Percentiles rank a stretch among this genome's conserved stretches.
phyloP scores from a whole-genome alignment of 2,888 invertebrate species.

The Ormyrus rosae region DNA sequence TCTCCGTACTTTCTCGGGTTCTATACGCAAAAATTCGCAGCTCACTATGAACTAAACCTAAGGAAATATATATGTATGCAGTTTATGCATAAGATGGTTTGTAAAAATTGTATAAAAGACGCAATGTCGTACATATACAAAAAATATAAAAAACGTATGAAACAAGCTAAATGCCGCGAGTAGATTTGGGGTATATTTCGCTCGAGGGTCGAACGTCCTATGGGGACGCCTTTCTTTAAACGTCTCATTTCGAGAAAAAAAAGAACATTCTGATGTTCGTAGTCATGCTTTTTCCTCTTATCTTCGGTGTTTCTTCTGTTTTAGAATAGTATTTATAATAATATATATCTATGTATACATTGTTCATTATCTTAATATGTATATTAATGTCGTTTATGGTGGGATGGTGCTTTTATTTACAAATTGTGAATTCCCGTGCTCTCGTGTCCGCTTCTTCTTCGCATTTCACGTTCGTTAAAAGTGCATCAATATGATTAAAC shows the following conservation, averaged over 20 bases:
- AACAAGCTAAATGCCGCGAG: conserved; percentile 62
- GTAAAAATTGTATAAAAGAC: conserved; percentile 63
- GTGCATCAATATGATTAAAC: conserved; percentile 12
- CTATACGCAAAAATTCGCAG: conserved; percentile 37
- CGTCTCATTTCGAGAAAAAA: conserved; percentile 30
- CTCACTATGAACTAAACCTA: conserved; percentile 52
- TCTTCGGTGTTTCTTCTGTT: conserved; percentile 49
- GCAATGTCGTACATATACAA: conserved; percentile 56
- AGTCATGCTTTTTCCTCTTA: conserved; percentile 57
- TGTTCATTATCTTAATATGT: conserved; percentile 59
- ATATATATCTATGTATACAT: conserved; percentile 63
- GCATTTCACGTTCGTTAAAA: conserved; percentile 14
- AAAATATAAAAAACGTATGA: conserved; percentile 60
- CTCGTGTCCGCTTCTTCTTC: conserved; percentile 60
- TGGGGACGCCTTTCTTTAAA: conserved; percentile 2
- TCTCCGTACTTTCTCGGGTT: conserved; percentile 28
- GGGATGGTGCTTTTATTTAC: conserved; percentile 74
- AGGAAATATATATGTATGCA: conserved; percentile 45
- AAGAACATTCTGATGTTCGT: conserved; percentile 64
- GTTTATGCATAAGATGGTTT: conserved; percentile 51
- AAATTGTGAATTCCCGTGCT: conserved; percentile 71
- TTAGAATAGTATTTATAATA: conserved; percentile 64
- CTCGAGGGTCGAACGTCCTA: conserved; percentile 17
- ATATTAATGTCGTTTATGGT: conserved; percentile 69
- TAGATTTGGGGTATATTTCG: conserved; percentile 52